These are phyloP conservation scores for Thumatha senex DNA, from an alignment of 2,888 invertebrate species.

Conservation along the genomic window DNA sequence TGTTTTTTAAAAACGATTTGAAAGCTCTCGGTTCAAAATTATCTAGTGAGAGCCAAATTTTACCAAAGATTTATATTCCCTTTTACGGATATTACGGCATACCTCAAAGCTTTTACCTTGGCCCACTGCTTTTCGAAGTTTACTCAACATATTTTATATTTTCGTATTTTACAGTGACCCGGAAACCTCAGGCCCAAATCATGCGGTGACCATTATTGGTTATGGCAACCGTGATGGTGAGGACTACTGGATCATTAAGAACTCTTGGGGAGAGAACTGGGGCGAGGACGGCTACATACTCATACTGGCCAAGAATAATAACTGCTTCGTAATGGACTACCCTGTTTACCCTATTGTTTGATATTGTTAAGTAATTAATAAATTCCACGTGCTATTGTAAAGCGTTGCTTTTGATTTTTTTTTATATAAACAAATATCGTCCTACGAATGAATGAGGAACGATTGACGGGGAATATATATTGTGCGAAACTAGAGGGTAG, in stretches of 20 bases:
- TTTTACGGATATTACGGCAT: too few species aligned
- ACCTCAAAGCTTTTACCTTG: too few species aligned
- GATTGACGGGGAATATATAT: neutral
- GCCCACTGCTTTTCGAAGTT: too few species aligned
- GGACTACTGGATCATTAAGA: slow-evolving; percentile 55
- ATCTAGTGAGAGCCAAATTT: too few species aligned
- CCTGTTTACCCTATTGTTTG: slow-evolving; percentile 39
- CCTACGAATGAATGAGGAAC: neutral
- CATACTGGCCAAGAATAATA: slow-evolving; percentile 39
- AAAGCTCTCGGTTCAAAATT: too few species aligned
- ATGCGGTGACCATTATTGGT: slow-evolving; percentile 50
- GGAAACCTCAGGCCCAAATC: slow-evolving; percentile 27
- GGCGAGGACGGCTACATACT: slow-evolving; percentile 53
- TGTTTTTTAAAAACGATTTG: too few species aligned
- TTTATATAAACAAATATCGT: neutral
- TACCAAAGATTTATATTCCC: too few species aligned
- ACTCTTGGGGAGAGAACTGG: slow-evolving; percentile 56
- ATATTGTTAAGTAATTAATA: slow-evolving; percentile 17
- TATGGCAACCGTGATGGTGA: slow-evolving; percentile 46
- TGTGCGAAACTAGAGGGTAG: too few species aligned
- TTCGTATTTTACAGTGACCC: neutral
- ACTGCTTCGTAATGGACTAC: slow-evolving; percentile 39
- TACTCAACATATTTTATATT: too few species aligned
- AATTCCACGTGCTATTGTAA: slow-evolving; percentile 38
- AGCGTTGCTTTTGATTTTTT: neutral